Evolutionary conservation across 2,888 invertebrate genomes (phyloP).

Genomic region (Tolmerus cingulatus): DNA sequence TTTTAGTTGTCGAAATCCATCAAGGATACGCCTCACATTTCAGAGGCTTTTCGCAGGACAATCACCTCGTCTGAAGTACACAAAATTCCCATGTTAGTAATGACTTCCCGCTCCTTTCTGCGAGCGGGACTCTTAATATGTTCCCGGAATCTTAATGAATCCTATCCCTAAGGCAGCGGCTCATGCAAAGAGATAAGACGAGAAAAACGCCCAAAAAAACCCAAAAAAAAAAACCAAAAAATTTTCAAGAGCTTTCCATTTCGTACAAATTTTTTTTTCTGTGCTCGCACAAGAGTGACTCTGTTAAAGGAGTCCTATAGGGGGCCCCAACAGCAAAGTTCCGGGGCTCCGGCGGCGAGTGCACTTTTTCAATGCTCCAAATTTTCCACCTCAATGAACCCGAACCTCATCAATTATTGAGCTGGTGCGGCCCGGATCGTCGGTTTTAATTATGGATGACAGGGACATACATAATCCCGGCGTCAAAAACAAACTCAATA

Average conservation of each 20-base stretch:
- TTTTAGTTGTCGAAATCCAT: conserved; percentile 4
- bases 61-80: conserved; percentile 41
- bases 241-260: conserved; percentile 22
- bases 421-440: conserved; percentile 22
- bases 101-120: neutral
- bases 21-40: neutral
- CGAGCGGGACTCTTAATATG: conserved; percentile 14
- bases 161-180: neutral
- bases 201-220: conserved; percentile 9
- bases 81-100: conserved; percentile 21
- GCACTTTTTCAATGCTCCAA: conserved; percentile 25
- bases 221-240: neutral
- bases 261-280: neutral
- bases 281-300: neutral
- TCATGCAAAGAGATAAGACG: conserved; percentile 4
- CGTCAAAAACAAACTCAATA: conserved; percentile 46
- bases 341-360: neutral
- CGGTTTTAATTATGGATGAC: conserved; percentile 45
- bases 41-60: conserved; percentile 14
- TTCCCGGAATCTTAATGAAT: conserved; percentile 35
- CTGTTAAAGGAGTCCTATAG: neutral
- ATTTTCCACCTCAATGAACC: conserved; percentile 41
- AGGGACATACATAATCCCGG: conserved; percentile 41
- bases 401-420: conserved; percentile 45
- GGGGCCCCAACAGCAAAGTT: neutral